Conservation (phyloP, 2,888 invertebrate species). For the Ecliptopera silaceata region DNA sequence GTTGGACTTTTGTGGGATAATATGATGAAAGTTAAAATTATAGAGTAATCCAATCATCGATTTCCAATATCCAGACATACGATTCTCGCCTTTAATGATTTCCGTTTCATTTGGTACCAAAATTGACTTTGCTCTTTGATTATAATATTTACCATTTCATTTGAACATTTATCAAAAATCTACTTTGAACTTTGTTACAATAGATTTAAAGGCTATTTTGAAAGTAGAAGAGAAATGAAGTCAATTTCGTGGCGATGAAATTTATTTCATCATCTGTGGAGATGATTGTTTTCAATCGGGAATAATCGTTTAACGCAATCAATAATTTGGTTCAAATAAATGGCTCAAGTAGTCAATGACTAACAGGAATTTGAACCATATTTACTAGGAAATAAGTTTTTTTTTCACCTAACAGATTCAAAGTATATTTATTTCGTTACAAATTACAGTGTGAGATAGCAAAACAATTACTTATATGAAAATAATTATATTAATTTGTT, state of each 20-base stretch:
- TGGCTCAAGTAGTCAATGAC: background rate
- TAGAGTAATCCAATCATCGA: slow-evolving; percentile 17
- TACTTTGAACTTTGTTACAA: slow-evolving; percentile 4
- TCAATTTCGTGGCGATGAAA: slow-evolving; percentile 31
- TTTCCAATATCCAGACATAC: slow-evolving; percentile 26
- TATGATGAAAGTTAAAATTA: background rate
- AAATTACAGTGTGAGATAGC: no score
- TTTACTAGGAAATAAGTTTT: no score
- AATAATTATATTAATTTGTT: no score
- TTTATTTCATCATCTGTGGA: slow-evolving; percentile 34
- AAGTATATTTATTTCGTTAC: no score
- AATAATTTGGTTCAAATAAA: slow-evolving; percentile 8
- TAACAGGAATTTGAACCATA: no score
- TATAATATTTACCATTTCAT: slow-evolving; percentile 59
- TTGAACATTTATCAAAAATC: slow-evolving; percentile 28
- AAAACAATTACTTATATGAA: no score
- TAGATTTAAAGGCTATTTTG: background rate
- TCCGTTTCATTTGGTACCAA: slow-evolving; percentile 54
- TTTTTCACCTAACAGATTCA: no score
- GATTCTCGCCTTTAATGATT: slow-evolving; percentile 44
- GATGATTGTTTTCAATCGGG: slow-evolving; percentile 7
- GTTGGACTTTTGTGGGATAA: background rate
- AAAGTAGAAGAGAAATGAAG: background rate
- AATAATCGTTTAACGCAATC: background rate
- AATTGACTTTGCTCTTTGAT: slow-evolving; percentile 54